Evolutionary conservation across 1,140 invertebrate genomes (phyloP), one percentile per base, ranked within the genome.

Genomic region (Lycorma delicatula): DNA sequence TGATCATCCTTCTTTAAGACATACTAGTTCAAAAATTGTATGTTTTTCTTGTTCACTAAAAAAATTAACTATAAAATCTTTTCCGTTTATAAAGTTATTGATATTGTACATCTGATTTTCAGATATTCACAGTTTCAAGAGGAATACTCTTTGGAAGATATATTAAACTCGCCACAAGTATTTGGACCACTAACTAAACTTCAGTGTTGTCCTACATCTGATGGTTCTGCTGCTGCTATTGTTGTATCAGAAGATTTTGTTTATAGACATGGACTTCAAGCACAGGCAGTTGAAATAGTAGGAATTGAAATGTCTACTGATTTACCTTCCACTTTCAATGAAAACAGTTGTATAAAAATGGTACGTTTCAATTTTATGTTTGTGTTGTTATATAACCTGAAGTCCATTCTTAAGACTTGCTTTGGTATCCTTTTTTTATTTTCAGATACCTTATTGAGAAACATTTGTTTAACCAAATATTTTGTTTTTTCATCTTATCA

Each of bases 271-370:
- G 84, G 85, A 22, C 74, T 98, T 2, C 82, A 96, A 67, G 69
- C 75, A 3, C 84, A 87, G 70, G 95, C 96, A 29, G 89, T 98
- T 1, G 94, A 98, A 76, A 97, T 98, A 64, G 64, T 97, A 36
- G 91, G 85, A 9, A 93, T 98, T 85, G 92, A 97, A 76, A 95
- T 98, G 92, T 81, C 85, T 0, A 97, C 94, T 7, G 97, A 99
- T 71, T 77, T 88, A 4, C 80, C 86, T 5, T 85, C 84, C 1
- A 87, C 93, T 0, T 98, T 99, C 66, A 72, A 76, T 16, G 87
- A 91, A 55, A 81, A 84, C 60, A 95, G 89, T 66, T 79, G 84
- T 47, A 93, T 98, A 61, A 97, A 96, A 77, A 75, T 98, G 60
- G 79, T 86, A 64, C 68, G 67, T 67, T 26, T 62, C 34, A 59